phyloP scores from a whole-genome alignment of 2,888 invertebrate genomes.

The Myopa tessellatipennis region DNA sequence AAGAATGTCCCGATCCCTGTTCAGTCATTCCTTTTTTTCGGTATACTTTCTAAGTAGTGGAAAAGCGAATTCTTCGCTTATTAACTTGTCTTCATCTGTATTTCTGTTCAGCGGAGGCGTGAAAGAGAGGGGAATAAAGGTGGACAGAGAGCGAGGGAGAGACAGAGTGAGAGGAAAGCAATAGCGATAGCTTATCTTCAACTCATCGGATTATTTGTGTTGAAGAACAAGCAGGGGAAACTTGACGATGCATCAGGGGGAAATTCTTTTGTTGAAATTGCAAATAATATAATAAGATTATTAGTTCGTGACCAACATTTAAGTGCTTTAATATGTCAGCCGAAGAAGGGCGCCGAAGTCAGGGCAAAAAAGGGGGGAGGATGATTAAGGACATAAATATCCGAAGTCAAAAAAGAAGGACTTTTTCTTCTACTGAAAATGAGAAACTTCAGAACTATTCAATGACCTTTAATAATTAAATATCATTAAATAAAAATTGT shows the following conservation, averaged over 20 bases:
- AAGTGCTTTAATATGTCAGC: slow-evolving; percentile 2
- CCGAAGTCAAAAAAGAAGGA: background rate
- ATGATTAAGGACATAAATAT: background rate
- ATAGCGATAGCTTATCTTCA: background rate
- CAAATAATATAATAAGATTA: slow-evolving; percentile 61
- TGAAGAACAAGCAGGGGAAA: background rate
- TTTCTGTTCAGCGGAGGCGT: background rate
- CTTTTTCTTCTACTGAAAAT: too few species aligned
- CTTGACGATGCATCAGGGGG: background rate
- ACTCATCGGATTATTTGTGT: background rate
- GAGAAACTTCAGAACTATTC: too few species aligned
- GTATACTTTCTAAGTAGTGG: background rate
- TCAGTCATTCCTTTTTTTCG: background rate
- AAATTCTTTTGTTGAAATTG: slow-evolving; percentile 36
- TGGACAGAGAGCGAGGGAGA: background rate
- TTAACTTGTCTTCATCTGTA: slow-evolving; percentile 27
- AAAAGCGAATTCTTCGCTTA: slow-evolving; percentile 33
- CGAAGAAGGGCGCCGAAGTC: background rate
- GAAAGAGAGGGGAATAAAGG: slow-evolving; percentile 20
- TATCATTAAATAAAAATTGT: background rate
- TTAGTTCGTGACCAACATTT: slow-evolving; percentile 58
- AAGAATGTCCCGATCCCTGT: slow-evolving; percentile 14
- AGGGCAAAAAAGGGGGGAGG: background rate
- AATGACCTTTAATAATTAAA: background rate
- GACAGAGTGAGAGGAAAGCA: background rate